Base-by-base conservation (phyloP, 2,888 invertebrate species). In the Electrophaes corylata region DNA sequence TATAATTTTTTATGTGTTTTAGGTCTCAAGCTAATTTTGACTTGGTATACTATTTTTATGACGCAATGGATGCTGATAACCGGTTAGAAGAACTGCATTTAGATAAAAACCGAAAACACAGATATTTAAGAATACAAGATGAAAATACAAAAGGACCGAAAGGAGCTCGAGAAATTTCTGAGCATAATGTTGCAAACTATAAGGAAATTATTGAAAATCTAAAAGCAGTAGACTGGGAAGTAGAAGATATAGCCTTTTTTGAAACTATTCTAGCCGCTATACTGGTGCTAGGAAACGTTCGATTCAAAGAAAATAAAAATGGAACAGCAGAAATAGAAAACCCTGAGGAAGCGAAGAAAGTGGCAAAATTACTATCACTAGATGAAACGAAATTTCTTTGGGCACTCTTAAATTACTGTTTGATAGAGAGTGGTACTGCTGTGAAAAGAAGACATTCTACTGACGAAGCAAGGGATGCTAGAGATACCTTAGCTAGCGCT, bases 1-100 rank as follows among this genome's bases (percentile, higher is more conserved):
- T n/a, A n/a, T 2, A 6, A n/a, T 23, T 8, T 2, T 1, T 8
- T n/a, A n/a, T n/a, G n/a, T 46, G 14, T 67, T 92, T 35, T 82
- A 97, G 97, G 92, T 93, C 93, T 60, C 97, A 98, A 81, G 95
- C 96, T 48, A 98, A 97, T 77, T 98, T 97, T 78, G 96, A 98
- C 81, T 94, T 97, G 18, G 94, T 98, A 64, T 98, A 98, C 86
- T 98, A 97, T 79, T 94, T 98, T 67, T 97, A 97, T 82, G 97
- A 98, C 77, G 96, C 95, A 3, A 93, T 98, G 79, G 94, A 95
- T 67, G 92, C 94, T 10, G 93, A 93, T 14, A 94, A 94, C 52
- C 93, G 94, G 55, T 86, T 96, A 37, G 93, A 94, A 35, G 93
- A 95, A 41, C 96, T 96, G 67, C 87, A 92, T 60, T 84, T 98